These are phyloP conservation scores for Eilema griseolum DNA, from an alignment of 2,888 invertebrate species.

Conservation along the genomic window DNA sequence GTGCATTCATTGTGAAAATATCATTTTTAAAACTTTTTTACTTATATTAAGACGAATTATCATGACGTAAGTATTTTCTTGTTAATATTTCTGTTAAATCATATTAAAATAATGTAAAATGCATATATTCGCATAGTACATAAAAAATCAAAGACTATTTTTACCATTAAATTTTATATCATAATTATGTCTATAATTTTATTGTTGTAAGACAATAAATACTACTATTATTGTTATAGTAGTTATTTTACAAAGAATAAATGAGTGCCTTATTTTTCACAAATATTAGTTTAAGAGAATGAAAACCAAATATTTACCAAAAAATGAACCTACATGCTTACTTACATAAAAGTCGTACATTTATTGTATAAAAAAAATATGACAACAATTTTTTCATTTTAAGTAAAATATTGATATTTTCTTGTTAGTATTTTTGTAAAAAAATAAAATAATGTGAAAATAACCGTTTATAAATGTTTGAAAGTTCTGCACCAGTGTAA, in stretches of 20 bases:
- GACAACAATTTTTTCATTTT: background rate
- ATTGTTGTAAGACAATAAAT: background rate
- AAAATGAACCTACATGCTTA: too few species aligned
- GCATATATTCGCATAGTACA: too few species aligned
- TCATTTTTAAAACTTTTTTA: conserved; percentile 14
- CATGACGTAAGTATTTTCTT: background rate
- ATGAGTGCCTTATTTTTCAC: background rate
- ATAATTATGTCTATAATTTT: background rate
- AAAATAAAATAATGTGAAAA: too few species aligned
- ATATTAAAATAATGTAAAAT: too few species aligned
- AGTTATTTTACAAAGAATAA: background rate
- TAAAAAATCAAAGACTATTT: too few species aligned
- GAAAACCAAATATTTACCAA: background rate
- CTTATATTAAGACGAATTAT: background rate
- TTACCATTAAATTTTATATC: background rate
- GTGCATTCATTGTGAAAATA: background rate
- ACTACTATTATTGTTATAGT: background rate
- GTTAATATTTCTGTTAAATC: background rate
- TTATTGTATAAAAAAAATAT: background rate
- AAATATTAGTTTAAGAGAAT: background rate
- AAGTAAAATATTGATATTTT: background rate
- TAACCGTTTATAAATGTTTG: too few species aligned
- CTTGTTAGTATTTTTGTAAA: background rate
- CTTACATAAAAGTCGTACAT: too few species aligned
- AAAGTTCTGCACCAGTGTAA: too few species aligned